Evolutionary conservation across 2,113 vertebrate species (phyloP).

Genomic region (Apodemus sylvaticus): DNA sequence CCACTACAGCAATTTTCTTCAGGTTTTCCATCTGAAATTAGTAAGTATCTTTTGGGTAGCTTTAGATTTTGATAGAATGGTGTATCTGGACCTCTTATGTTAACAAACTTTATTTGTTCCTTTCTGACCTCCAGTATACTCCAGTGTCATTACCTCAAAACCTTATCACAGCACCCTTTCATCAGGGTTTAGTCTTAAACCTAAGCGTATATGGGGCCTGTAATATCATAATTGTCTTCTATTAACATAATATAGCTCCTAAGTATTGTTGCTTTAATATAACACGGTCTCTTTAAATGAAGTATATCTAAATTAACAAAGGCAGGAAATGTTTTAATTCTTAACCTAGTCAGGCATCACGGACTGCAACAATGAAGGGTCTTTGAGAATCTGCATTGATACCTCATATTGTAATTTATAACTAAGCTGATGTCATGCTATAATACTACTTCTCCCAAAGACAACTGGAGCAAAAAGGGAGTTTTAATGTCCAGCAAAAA

Average conservation of each 20-base stretch:
- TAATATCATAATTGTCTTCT: conserved; percentile 1
- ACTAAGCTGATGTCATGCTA: background rate
- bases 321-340: background rate
- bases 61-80: background rate
- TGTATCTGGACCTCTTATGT: background rate
- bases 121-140: background rate
- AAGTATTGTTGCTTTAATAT: background rate
- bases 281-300: background rate
- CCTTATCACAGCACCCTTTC: too few species aligned
- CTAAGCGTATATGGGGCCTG: background rate
- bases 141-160: background rate
- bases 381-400: background rate
- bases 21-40: conserved; percentile 15
- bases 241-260: background rate
- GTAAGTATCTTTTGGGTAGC: background rate
- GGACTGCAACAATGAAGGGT: background rate
- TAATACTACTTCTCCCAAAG: background rate
- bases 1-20: background rate
- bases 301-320: background rate
- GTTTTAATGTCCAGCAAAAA: background rate
- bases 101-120: background rate
- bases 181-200: background rate
- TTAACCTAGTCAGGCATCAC: background rate
- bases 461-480: background rate
- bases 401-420: background rate